A percentile compares a stretch with the other conserved stretches of the same genome.
These are phyloP conservation scores for Pyrocephalus nanus DNA, from an alignment of 2,797 vertebrate genomes.

Conservation along the genomic window DNA sequence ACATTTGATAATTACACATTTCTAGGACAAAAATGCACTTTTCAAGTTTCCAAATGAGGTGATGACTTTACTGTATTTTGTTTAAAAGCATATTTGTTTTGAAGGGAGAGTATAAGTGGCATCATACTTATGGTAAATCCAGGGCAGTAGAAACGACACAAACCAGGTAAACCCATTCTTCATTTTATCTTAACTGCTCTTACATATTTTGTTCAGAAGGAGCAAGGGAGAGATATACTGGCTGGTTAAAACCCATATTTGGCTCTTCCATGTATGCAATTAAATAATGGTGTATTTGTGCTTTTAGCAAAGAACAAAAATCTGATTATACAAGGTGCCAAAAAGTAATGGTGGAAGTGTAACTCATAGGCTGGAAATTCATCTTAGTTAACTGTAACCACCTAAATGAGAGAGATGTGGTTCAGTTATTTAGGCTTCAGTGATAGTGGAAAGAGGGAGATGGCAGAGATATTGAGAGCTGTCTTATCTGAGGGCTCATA, in stretches of 20 bases:
- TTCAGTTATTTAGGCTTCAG: not conserved
- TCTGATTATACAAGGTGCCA: not conserved
- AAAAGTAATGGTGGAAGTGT: not conserved
- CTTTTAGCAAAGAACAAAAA: not conserved
- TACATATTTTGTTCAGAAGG: not conserved
- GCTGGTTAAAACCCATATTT: not conserved
- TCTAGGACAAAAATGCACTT: not conserved
- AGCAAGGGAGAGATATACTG: not conserved
- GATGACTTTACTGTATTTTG: not conserved
- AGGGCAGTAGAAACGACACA: not conserved
- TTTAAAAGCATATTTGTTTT: not conserved
- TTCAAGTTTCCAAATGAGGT: not conserved
- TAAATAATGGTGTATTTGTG: not conserved
- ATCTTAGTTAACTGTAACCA: not conserved
- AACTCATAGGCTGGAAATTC: not conserved
- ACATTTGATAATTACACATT: not conserved
- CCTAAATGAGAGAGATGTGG: not conserved
- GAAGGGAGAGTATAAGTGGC: not conserved
- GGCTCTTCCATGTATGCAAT: not conserved
- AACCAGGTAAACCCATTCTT: not conserved
- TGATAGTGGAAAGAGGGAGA: not conserved
- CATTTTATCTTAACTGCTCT: not conserved
- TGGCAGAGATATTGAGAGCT: not conserved
- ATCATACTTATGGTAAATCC: not conserved
- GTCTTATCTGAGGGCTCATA: not conserved